Evolutionary conservation across 2,888 invertebrate genomes (phyloP).

Genomic region (Drosophila anceps): DNA sequence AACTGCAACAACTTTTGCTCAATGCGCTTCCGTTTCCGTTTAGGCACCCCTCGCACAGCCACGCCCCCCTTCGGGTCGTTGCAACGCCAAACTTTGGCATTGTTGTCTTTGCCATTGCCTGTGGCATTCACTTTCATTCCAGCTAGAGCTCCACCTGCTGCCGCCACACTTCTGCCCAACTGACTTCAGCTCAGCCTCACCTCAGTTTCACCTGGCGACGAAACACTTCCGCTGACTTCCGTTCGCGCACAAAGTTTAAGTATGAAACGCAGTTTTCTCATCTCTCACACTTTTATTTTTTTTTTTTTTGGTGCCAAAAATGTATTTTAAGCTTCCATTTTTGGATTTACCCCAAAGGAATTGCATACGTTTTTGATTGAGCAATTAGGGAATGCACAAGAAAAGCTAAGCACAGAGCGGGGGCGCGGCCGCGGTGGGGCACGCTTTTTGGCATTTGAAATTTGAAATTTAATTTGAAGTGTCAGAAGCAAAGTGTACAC

Average conservation of each 20-base stretch:
- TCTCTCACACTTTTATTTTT: not conserved
- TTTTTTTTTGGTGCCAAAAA: constrained; percentile 13
- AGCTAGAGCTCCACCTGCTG: constrained; percentile 28
- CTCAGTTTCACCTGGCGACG: constrained; percentile 59
- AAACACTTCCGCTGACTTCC: constrained; percentile 68
- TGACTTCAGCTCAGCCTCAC: constrained; percentile 13
- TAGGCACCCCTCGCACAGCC: constrained; percentile 3
- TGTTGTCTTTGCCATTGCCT: constrained; percentile 76
- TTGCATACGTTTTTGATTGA: constrained; percentile 79
- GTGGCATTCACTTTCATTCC: constrained; percentile 75
- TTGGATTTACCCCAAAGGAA: constrained; percentile 72
- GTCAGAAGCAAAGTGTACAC: constrained; percentile 74
- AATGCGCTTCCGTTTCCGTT: constrained; percentile 79
- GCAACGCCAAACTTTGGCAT: constrained; percentile 68
- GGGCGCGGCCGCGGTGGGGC: not conserved
- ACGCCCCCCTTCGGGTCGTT: not conserved
- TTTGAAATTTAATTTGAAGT: constrained; percentile 72
- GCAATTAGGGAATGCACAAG: constrained; percentile 70
- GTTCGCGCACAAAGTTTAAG: constrained; percentile 58
- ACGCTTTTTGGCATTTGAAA: constrained; percentile 45
- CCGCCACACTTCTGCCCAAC: not conserved
- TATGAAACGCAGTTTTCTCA: constrained; percentile 54
- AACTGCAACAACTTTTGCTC: constrained; percentile 79
- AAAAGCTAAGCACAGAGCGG: not conserved
- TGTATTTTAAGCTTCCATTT: constrained; percentile 47